phyloP scores from a whole-genome alignment of 2,888 invertebrate genomes.

The Erebia ligea region DNA sequence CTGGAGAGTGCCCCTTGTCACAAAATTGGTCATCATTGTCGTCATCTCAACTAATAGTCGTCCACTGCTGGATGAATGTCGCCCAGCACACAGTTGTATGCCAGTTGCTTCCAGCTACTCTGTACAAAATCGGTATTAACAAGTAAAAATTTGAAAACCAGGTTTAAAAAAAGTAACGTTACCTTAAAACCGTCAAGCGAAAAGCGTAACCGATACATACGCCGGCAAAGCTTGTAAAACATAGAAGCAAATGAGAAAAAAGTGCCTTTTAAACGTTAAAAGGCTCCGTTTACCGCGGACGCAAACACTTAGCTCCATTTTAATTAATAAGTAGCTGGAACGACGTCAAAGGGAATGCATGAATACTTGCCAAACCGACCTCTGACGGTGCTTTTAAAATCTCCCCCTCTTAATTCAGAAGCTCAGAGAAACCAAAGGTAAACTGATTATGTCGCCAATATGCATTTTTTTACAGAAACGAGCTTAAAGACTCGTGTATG shows the following conservation, averaged over 20 bases:
- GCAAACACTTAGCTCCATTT: conserved; percentile 81
- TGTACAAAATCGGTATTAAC: not conserved
- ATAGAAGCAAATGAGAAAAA: conserved; percentile 65
- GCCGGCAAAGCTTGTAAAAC: conserved; percentile 74
- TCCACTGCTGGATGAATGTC: too few relatives aligned
- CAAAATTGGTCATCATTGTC: too few relatives aligned
- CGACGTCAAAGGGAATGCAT: conserved; percentile 83
- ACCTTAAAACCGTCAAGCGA: conserved; percentile 68
- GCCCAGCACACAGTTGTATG: too few relatives aligned
- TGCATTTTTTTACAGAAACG: conserved; percentile 58
- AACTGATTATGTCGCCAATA: conserved; percentile 78
- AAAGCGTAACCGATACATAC: conserved; percentile 73
- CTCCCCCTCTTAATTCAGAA: conserved; percentile 72
- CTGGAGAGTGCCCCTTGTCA: too few relatives aligned
- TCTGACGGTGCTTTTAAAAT: conserved; percentile 78
- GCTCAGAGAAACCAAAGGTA: conserved; percentile 78
- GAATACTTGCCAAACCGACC: conserved; percentile 78
- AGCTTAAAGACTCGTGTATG: conserved; percentile 39
- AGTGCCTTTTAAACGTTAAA: conserved; percentile 79
- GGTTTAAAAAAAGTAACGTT: conserved; percentile 47
- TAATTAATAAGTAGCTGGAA: conserved; percentile 82
- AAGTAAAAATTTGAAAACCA: not conserved
- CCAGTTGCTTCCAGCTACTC: not conserved
- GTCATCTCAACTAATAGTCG: too few relatives aligned
- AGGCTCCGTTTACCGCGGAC: conserved; percentile 82